Percentiles rank a stretch among this genome's conserved stretches.
These are phyloP conservation scores for Lasiommata megera DNA, from an alignment of 2,888 invertebrate genomes.

Conservation along the genomic window DNA sequence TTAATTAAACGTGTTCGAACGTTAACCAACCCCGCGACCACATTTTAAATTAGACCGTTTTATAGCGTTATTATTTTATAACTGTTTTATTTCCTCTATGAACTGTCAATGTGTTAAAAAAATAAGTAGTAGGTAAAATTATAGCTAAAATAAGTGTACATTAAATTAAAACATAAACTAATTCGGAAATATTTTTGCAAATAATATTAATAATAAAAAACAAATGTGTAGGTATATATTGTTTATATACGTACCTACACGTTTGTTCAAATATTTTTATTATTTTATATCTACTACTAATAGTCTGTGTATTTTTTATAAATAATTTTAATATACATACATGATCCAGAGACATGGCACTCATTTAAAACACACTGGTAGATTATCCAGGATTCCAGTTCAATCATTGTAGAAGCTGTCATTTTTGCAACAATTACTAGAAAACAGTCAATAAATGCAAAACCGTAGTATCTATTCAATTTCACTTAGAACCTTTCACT, in stretches of 20 bases:
- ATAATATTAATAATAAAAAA: background rate
- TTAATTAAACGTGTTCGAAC: conserved; percentile 31
- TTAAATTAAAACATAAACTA: too few species aligned
- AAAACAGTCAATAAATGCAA: conserved; percentile 46
- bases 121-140: too few species aligned
- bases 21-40: conserved; percentile 5
- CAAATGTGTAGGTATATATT: too few species aligned
- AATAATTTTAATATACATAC: conserved; percentile 71
- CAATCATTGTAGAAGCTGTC: conserved; percentile 82
- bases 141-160: too few species aligned
- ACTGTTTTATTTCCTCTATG: background rate
- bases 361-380: conserved; percentile 86
- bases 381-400: conserved; percentile 86
- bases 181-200: too few species aligned
- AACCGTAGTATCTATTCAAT: conserved; percentile 36
- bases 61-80: background rate
- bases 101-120: too few species aligned
- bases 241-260: background rate
- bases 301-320: conserved; percentile 2
- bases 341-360: conserved; percentile 83
- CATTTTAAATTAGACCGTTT: conserved; percentile 17
- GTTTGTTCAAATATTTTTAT: background rate
- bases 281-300: too few species aligned
- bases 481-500: conserved; percentile 34
- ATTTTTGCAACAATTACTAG: conserved; percentile 49